These are phyloP conservation scores for Podarcis cretensis DNA, from an alignment of 2,113 vertebrate species.

Conservation along the genomic window DNA sequence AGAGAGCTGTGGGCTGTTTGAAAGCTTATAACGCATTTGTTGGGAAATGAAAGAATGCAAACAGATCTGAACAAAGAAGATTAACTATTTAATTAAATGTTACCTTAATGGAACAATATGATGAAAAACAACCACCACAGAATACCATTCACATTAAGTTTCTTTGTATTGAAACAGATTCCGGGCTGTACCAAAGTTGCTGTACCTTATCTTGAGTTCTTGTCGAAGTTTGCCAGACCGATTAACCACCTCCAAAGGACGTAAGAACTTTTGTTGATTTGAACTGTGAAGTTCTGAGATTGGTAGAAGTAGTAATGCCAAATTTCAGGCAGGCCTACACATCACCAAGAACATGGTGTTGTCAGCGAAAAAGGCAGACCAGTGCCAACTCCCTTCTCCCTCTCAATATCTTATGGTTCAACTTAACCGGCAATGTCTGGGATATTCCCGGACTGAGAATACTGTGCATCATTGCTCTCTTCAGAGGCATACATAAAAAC, in stretches of 20 bases:
- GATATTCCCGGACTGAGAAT: no score
- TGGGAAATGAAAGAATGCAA: neutral
- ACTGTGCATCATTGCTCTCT: no score
- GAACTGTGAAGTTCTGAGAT: neutral
- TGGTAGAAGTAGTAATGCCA: neutral
- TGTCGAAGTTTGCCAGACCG: constrained; percentile 44
- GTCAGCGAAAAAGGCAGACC: neutral
- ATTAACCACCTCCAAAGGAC: neutral
- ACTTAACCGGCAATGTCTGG: neutral
- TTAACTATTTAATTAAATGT: neutral
- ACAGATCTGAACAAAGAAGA: neutral
- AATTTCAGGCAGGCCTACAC: neutral
- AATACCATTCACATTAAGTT: neutral
- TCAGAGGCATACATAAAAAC: no score
- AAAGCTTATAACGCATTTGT: neutral
- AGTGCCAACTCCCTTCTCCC: neutral
- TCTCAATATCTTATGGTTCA: neutral
- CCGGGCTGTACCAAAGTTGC: constrained; percentile 42
- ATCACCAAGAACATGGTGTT: neutral
- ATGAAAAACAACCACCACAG: neutral
- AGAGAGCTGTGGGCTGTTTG: neutral
- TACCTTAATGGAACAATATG: neutral
- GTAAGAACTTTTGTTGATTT: constrained; percentile 26
- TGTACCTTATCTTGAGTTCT: constrained; percentile 41
- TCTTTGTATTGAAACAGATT: constrained; percentile 34